Percentiles rank a stretch among this genome's conserved stretches.
Evolutionary conservation across 2,797 vertebrate genomes (phyloP).

Genomic region (Pseudochaenichthys georgianus): DNA sequence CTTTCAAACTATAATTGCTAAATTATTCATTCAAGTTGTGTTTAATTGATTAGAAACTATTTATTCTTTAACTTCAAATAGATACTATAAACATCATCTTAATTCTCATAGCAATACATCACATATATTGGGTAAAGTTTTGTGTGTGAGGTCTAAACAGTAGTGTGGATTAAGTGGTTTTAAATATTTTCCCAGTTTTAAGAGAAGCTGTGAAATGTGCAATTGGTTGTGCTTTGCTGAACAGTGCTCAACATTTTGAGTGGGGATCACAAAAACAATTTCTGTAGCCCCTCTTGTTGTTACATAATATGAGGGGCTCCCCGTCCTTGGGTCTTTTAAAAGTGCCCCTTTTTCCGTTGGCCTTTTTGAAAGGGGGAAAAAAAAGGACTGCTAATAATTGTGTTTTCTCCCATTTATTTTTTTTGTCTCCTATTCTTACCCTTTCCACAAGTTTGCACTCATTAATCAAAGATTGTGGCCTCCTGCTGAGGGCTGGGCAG

Average conservation of each 20-base stretch:
- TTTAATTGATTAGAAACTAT: background rate
- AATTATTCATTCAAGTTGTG: background rate
- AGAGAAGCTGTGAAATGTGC: background rate
- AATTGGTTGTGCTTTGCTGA: background rate
- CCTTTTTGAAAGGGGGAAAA: slow-evolving; percentile 20
- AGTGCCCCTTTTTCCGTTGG: slow-evolving; percentile 8
- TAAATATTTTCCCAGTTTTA: background rate
- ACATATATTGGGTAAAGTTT: background rate
- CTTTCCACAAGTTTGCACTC: slow-evolving; percentile 87
- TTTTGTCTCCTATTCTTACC: slow-evolving; percentile 77
- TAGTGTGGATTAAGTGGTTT: background rate
- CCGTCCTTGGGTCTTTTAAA: slow-evolving; percentile 3
- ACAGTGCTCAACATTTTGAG: slow-evolving; percentile 15
- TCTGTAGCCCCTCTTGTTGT: slow-evolving; percentile 4
- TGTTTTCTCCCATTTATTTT: slow-evolving; percentile 81
- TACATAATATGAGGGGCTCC: slow-evolving; percentile 24
- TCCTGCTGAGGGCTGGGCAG: slow-evolving; percentile 92
- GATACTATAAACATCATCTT: background rate
- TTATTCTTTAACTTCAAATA: background rate
- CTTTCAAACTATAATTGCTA: slow-evolving; percentile 47
- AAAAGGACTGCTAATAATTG: slow-evolving; percentile 76
- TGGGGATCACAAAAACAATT: slow-evolving; percentile 23
- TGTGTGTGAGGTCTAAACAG: background rate
- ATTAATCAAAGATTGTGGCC: slow-evolving; percentile 92
- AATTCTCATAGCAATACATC: background rate